phyloP scores from a whole-genome alignment of 2,797 vertebrate species.

The Mionectes olivaceus region DNA sequence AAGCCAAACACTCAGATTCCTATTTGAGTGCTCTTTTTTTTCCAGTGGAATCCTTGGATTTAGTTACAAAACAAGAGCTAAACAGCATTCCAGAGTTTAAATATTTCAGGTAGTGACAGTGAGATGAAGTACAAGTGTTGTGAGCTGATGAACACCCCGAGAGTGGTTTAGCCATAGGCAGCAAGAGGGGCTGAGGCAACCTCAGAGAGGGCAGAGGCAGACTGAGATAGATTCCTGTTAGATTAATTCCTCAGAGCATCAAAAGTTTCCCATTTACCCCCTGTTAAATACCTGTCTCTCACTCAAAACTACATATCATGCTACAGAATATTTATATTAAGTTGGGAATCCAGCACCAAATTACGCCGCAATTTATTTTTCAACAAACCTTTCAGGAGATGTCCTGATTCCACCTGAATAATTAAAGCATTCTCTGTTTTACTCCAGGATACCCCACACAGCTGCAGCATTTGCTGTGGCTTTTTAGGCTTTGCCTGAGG shows the following conservation, averaged over 20 bases:
- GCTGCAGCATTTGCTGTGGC: background rate
- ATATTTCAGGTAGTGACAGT: background rate
- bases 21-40: fast-evolving
- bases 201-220: background rate
- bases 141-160: background rate
- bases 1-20: background rate
- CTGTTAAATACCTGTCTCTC: background rate
- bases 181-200: background rate
- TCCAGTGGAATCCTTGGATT: background rate
- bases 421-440: background rate
- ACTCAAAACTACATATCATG: background rate
- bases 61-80: background rate
- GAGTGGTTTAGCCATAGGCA: background rate
- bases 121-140: background rate
- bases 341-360: background rate
- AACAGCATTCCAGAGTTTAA: background rate
- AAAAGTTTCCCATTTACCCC: background rate
- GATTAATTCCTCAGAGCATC: background rate
- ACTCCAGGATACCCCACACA: no score
- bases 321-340: background rate
- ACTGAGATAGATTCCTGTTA: background rate
- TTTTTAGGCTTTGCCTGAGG: background rate
- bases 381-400: background rate
- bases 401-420: background rate
- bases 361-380: background rate